phyloP scores from a whole-genome alignment of 2,113 vertebrate genomes.

The Sitta europaea region DNA sequence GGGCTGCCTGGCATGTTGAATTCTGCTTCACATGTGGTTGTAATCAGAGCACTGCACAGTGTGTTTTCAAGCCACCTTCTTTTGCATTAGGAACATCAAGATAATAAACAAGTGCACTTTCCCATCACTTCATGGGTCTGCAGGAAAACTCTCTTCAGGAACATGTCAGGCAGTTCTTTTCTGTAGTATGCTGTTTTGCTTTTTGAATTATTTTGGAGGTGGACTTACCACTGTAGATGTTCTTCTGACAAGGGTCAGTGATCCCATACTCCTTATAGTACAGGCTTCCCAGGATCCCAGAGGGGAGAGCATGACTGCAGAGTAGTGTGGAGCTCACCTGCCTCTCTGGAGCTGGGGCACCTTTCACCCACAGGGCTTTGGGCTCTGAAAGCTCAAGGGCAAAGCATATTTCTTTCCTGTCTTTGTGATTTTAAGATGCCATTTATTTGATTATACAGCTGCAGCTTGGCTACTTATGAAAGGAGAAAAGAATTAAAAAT shows the following conservation, averaged over 20 bases:
- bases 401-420: background rate
- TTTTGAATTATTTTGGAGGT: background rate
- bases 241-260: background rate
- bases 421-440: background rate
- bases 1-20: constrained; percentile 40
- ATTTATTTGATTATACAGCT: background rate
- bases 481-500: background rate
- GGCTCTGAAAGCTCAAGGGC: background rate
- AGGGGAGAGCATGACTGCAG: background rate
- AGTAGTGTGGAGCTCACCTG: background rate
- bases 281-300: background rate
- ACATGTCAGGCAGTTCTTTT: background rate
- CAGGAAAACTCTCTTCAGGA: background rate
- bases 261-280: background rate
- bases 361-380: background rate
- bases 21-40: background rate
- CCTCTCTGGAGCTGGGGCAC: background rate
- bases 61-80: background rate
- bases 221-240: background rate
- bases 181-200: background rate
- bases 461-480: background rate
- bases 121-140: background rate
- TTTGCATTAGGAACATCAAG: background rate
- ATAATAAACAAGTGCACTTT: background rate
- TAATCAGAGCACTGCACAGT: background rate